Percentiles rank a stretch among this genome's conserved stretches.
These are phyloP conservation scores for Drosophila serrata DNA, from an alignment of 1,140 invertebrate species.

Conservation along the genomic window DNA sequence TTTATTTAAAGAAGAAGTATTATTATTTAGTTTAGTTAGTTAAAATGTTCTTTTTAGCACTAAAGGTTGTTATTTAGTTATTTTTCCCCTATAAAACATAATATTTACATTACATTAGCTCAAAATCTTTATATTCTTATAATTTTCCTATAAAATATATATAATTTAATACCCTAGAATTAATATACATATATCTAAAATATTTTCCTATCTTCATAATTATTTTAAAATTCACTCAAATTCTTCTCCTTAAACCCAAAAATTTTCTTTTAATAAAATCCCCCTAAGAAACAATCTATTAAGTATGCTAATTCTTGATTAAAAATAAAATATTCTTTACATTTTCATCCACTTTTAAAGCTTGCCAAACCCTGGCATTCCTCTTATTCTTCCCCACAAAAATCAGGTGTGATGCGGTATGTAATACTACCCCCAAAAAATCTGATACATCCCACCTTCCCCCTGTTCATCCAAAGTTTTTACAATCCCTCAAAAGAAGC, in stretches of 20 bases:
- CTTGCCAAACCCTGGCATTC: not conserved
- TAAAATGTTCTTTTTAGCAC: no score
- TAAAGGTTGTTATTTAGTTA: not conserved
- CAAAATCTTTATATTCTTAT: not conserved
- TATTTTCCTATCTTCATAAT: no score
- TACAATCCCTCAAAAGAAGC: constrained; percentile 33
- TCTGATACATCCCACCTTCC: constrained; percentile 10
- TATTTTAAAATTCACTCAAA: not conserved
- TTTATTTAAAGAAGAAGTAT: no score
- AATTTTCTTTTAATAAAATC: constrained; percentile 1
- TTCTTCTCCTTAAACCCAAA: not conserved
- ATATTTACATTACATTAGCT: not conserved
- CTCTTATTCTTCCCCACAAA: constrained; percentile 33
- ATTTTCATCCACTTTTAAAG: constrained; percentile 16
- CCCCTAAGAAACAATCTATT: not conserved
- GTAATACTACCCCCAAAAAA: constrained; percentile 46
- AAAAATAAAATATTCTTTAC: constrained; percentile 29
- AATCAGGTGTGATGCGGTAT: constrained; percentile 52
- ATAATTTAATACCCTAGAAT: not conserved
- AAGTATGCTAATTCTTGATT: constrained; percentile 18
- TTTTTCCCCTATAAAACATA: not conserved
- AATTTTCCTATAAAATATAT: not conserved
- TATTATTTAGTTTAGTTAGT: not conserved
- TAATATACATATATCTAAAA: no score
- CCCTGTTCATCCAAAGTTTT: constrained; percentile 14